Conservation (phyloP, 2,797 vertebrate genomes). For the Coregonus ussuriensis region DNA sequence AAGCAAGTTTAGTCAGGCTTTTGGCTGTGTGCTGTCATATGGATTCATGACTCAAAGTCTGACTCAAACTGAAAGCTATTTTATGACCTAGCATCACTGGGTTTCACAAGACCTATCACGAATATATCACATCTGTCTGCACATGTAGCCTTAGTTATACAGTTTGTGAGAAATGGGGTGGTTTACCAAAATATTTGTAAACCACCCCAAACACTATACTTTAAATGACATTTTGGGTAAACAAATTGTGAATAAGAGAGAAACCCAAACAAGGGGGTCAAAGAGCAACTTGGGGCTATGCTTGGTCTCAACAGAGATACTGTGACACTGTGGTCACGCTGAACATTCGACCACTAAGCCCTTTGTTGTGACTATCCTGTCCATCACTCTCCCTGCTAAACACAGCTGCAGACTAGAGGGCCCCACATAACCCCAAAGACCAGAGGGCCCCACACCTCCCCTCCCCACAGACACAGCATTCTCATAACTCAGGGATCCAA, state of each 20-base stretch:
- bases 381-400: slow-evolving; percentile 9
- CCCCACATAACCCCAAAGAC: not conserved
- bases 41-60: not conserved
- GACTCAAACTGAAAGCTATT: not conserved
- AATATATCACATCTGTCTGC: not conserved
- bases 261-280: not conserved
- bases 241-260: not conserved
- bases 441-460: not conserved
- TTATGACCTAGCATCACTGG: not conserved
- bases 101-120: not conserved
- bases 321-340: slow-evolving; percentile 9
- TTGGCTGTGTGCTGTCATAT: not conserved
- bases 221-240: not conserved
- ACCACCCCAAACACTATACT: slow-evolving; percentile 19
- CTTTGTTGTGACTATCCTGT: not conserved
- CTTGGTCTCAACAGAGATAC: not conserved
- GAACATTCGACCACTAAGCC: not conserved
- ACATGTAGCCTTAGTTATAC: not conserved
- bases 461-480: not conserved
- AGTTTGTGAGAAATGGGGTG: too few species aligned
- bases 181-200: slow-evolving; percentile 38
- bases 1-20: not conserved
- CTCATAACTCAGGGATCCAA: not conserved
- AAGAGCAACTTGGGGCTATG: too few species aligned
- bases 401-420: slow-evolving; percentile 25